Percentiles rank a stretch among this genome's conserved stretches.
Evolutionary conservation across 2,797 vertebrate species (phyloP).

Genomic region (Gymnodraco acuticeps): DNA sequence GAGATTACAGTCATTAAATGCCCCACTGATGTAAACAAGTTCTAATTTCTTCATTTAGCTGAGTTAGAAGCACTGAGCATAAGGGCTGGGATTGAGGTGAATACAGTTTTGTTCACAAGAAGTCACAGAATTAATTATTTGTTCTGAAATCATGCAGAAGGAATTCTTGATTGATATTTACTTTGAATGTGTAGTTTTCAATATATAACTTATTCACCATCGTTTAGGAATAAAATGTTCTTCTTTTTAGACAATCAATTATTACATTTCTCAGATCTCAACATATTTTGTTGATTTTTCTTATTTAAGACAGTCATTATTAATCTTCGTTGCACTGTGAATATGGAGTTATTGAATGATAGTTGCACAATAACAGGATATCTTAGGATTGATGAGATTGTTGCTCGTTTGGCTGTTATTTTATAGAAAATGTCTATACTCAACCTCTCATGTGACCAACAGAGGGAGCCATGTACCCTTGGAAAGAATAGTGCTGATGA

Average conservation of each 20-base stretch:
- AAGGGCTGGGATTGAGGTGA: background rate
- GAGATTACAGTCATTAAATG: constrained; percentile 30
- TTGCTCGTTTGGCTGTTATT: background rate
- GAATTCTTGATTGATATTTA: background rate
- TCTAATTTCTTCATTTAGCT: constrained; percentile 25
- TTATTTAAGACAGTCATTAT: no score
- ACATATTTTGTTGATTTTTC: no score
- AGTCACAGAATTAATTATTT: background rate
- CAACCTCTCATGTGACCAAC: constrained; percentile 43
- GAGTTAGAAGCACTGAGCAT: background rate
- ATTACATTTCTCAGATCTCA: background rate
- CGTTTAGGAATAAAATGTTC: background rate
- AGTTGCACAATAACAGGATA: no score
- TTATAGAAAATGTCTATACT: background rate
- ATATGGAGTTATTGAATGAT: no score
- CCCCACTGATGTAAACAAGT: constrained; percentile 8
- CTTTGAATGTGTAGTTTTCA: background rate
- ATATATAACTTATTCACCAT: background rate
- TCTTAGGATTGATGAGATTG: background rate
- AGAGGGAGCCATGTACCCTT: constrained; percentile 71
- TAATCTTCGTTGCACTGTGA: no score
- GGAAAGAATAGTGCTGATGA: background rate
- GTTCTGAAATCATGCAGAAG: background rate
- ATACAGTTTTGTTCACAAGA: background rate
- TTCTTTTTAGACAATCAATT: background rate